A percentile compares a stretch with the other conserved stretches of the same genome.
Evolutionary conservation across 2,113 vertebrate species (phyloP).

Genomic region (Forbesichthys papilliferus): DNA sequence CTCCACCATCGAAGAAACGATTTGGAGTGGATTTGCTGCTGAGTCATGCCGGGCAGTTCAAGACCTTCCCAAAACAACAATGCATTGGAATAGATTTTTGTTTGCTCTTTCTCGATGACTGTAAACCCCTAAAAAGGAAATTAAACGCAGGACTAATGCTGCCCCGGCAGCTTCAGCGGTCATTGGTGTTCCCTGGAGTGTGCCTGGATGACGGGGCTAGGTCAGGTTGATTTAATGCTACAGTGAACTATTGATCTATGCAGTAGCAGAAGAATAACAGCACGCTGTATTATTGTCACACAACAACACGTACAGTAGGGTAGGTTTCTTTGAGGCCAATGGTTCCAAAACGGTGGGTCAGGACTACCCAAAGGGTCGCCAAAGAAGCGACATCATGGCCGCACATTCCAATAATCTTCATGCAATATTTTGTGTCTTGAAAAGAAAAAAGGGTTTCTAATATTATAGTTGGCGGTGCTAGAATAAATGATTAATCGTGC

Average conservation of each 20-base stretch:
- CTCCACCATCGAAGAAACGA: slow-evolving; percentile 23
- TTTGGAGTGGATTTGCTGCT: slow-evolving; percentile 23
- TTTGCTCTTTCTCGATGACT: slow-evolving; percentile 44
- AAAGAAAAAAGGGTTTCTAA: no score
- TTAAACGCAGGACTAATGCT: slow-evolving; percentile 51
- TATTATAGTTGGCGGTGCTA: no score
- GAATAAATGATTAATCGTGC: no score
- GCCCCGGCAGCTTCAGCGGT: slow-evolving; percentile 31
- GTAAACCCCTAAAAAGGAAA: slow-evolving; percentile 57
- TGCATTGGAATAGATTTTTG: slow-evolving; percentile 41
- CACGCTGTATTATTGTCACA: slow-evolving; percentile 39
- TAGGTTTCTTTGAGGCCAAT: not conserved
- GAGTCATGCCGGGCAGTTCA: slow-evolving; percentile 32
- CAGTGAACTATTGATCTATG: slow-evolving; percentile 68
- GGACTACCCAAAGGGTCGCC: no score
- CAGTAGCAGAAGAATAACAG: slow-evolving; percentile 28
- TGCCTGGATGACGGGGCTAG: slow-evolving; percentile 52
- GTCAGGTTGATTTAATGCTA: slow-evolving; percentile 64
- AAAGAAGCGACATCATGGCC: no score
- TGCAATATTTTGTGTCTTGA: no score
- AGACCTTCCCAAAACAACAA: slow-evolving; percentile 48
- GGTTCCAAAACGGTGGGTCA: no score
- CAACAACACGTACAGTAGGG: slow-evolving; percentile 22
- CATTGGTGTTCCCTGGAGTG: slow-evolving; percentile 36
- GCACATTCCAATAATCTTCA: no score